Evolutionary conservation across 2,888 invertebrate genomes (phyloP).

Genomic region (Camptogramma bilineatum): DNA sequence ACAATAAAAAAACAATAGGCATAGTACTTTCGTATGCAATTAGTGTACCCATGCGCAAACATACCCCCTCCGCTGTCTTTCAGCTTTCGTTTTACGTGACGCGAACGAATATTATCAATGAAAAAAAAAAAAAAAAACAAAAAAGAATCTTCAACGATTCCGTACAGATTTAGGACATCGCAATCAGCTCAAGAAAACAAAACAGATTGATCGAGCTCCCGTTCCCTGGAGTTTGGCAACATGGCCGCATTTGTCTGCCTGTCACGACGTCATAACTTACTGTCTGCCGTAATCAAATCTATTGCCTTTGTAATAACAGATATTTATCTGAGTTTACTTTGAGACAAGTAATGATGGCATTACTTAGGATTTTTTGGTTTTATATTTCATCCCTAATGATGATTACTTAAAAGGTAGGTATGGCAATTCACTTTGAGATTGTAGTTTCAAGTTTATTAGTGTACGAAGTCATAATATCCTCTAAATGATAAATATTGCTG

Average conservation of each 20-base stretch:
- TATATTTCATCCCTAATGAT: no score
- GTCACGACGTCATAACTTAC: conserved; percentile 51
- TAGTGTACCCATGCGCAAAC: no score
- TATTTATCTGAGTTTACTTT: conserved; percentile 25
- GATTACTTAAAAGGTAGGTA: no score
- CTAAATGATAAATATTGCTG: no score
- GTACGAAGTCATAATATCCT: no score
- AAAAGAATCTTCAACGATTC: background rate
- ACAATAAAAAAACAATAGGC: no score
- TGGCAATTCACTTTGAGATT: no score
- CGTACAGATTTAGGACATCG: background rate
- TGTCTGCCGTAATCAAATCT: conserved; percentile 46
- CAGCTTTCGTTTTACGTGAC: no score
- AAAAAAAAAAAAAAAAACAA: background rate
- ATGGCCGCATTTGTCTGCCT: conserved; percentile 48
- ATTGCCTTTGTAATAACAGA: conserved; percentile 32
- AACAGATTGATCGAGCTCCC: conserved; percentile 5
- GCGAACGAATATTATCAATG: no score
- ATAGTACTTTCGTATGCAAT: no score
- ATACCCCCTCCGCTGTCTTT: no score
- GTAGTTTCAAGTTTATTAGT: no score
- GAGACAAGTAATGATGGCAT: conserved; percentile 5
- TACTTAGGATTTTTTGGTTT: background rate
- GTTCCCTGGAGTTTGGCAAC: conserved; percentile 3
- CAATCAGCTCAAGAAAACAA: conserved; percentile 18